Base-by-base conservation (phyloP, 2,888 invertebrate genomes). In the Cheilosia impressa region DNA sequence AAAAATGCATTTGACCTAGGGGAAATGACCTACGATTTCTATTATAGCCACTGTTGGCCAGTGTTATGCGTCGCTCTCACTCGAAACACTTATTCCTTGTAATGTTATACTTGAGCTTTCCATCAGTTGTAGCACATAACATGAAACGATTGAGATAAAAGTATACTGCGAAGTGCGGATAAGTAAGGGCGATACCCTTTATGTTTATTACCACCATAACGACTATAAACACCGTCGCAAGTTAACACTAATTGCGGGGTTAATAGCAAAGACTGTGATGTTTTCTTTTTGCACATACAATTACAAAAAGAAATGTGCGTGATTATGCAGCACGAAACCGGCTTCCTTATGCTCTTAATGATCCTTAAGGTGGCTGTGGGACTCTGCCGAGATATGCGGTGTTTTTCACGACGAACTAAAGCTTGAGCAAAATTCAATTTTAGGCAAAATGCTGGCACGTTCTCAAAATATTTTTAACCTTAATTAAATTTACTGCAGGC, bases 161-260 rank as follows among this genome's bases (percentile, higher is more conserved):
- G 47, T 17, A 47, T 19, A 47, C 19, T 17, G 47, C 19, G 17
- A 5, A 19, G 9, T 19, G 47, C 17, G 17, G 9, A 47, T 19
- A 19, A 10, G 9, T 19, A 17, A 45, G 17, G 47, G 19, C 17
- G 47, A 17, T 19, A 19, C 47, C 9, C 9, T 19, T 47, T 17
- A 17, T 47, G 47, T 19, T 47, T 47, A 47, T 47, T 47, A 47
- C 47, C 47, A 19, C 19, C 19, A 47, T 47, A 47, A 19, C 19
- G 47, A 19, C 19, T 47, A 10, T 47, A 47, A 47, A 47, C 47
- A 47, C 19, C 47, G 17, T 47, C 19, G 47, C 47, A 47, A 47
- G 47, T 47, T 47, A 47, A 19, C 47, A 19, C 47, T 47, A 47
- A 47, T 47, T 17, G 17, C 19, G 17, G 7, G 47, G 47, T 47